Evolutionary conservation across 2,888 invertebrate species (phyloP), one percentile per base, ranked within the genome.

Genomic region (Polietes domitor): DNA sequence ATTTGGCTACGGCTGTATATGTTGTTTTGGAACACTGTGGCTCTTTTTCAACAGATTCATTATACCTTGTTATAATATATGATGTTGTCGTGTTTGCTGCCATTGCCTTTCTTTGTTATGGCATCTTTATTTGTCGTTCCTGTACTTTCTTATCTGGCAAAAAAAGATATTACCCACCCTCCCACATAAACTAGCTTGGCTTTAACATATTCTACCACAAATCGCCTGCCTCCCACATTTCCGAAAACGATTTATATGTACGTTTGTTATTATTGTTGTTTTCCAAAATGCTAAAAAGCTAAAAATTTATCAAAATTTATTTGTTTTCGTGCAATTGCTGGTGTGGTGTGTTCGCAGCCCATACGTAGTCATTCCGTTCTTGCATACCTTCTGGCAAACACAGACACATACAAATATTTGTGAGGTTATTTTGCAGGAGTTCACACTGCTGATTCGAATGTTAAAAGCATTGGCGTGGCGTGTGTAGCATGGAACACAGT

Each of bases 241-340:
- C 2, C 15, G n/a, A 47, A 19, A 53, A 19, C 53, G 53, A 15
- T 53, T 19, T 53, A 53, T 21, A 21, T 21, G 53, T 53, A 53
- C 32, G 21, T 68, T 68, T 68, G 47, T 4, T 15, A 17, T 76
- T 72, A 32, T 19, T 78, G 19, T 68, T 81, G 53, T 77, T 76
- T 71, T 26, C 72, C 72, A 72, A 61, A 74, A 83, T 73, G 79
- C 26, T 70, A 28, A 70, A 68, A 70, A 70, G 47, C 68, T 79
- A 41, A 79, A 24, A 76, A 76, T 71, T 75, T 75, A 75, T 75
- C 43, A 75, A 82, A 82, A 78, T 68, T 65, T 79, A 76, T 82
- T 58, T 58, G 24, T 37, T 68, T 72, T 41, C 76, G 37, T 79
- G 24, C 73, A 50, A 72, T 68, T 81, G 68, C 72, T 32, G 9